Percentiles rank a stretch among this genome's conserved stretches.
These are phyloP conservation scores for Haemorhous mexicanus DNA, from an alignment of 2,113 vertebrate species.

Conservation along the genomic window DNA sequence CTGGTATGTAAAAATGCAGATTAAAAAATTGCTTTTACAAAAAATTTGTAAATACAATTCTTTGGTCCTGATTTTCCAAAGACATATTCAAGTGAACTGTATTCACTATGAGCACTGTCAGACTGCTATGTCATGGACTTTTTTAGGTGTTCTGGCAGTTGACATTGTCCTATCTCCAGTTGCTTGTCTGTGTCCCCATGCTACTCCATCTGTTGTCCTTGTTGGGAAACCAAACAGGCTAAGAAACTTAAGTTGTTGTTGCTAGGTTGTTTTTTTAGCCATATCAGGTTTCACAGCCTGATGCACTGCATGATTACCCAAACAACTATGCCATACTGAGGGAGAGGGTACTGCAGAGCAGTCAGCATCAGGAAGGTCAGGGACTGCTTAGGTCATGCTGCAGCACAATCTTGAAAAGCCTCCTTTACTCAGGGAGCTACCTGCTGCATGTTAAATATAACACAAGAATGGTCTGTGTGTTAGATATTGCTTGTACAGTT, in stretches of 20 bases:
- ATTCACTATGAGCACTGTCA: background rate
- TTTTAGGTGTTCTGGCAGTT: background rate
- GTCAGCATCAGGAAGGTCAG: background rate
- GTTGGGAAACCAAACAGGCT: background rate
- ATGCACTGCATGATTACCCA: background rate
- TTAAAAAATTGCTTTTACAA: background rate
- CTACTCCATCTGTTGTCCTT: background rate
- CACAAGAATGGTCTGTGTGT: background rate
- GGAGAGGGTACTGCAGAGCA: background rate
- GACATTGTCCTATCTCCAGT: background rate
- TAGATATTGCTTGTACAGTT: background rate
- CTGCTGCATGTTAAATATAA: background rate
- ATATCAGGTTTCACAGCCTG: background rate
- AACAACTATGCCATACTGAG: background rate
- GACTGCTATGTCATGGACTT: background rate
- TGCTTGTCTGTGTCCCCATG: background rate
- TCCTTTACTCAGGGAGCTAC: background rate
- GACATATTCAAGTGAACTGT: background rate
- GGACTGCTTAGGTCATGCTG: background rate
- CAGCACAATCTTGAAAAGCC: background rate
- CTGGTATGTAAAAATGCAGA: background rate
- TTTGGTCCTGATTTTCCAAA: background rate
- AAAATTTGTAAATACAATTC: background rate
- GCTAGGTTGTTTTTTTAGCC: background rate
- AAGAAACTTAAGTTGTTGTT: background rate